Base-by-base conservation (phyloP, 2,888 invertebrate species). In the Stomorhina lunata region DNA sequence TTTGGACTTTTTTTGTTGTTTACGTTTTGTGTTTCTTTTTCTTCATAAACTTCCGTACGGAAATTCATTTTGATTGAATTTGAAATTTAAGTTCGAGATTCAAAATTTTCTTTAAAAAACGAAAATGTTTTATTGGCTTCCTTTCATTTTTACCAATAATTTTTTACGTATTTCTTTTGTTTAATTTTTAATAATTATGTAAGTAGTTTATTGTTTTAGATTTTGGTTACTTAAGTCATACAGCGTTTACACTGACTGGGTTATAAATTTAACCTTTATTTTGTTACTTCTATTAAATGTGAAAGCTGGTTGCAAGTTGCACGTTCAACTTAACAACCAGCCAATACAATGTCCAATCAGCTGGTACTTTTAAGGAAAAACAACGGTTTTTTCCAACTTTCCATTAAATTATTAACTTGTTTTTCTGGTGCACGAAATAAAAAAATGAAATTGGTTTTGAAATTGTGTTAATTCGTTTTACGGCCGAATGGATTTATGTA, bases 11-110 rank as follows among this genome's bases (percentile, higher is more conserved):
- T 25, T 45, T 73, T 57, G 10, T 48, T 29, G 40, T 66, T 17
- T 22, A 17, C 53, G 75, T 75, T 75, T 53, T 53, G n/a, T 50
- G 27, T 61, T 76, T 61, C 45, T 73, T 69, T 65, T 22, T 48
- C 61, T 65, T 48, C 40, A 57, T 53, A 40, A 79, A 25, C 81
- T 82, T 82, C 82, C 82, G 82, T 50, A 73, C 82, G 82, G 82
- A 82, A 82, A 82, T 75, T 65, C 69, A 71, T 75, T 40, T 69
- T 81, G 81, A 78, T 81, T 73, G 69, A 69, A 65, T 81, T 71
- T 59, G 17, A 34, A 12, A 9, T 34, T 29, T 69, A 43, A 22
- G 32, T 22, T 15, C 59, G 17, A 61, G 12, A 20, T 50, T 43
- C 25, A 37, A 53, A 69, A n/a, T 66, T 43, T 59, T 55, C 4